These are phyloP conservation scores for Oenanthe oenanthe DNA, from an alignment of 2,113 vertebrate species.

Conservation along the genomic window DNA sequence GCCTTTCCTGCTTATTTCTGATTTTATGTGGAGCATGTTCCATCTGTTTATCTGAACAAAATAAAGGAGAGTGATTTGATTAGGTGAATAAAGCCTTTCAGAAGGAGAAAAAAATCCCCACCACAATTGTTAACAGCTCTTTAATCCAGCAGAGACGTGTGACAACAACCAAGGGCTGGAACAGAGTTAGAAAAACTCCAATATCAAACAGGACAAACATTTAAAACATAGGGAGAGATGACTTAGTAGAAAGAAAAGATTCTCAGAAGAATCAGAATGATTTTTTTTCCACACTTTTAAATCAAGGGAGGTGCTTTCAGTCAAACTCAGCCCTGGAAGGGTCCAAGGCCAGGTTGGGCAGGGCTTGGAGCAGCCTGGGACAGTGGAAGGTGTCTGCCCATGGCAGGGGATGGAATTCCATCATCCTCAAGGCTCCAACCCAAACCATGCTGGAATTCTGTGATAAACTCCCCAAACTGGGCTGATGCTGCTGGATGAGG, in stretches of 20 bases:
- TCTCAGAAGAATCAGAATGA: not conserved
- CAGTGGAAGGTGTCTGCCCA: rapidly evolving
- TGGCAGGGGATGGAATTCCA: not conserved
- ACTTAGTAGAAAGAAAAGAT: not conserved
- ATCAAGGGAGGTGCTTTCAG: not conserved
- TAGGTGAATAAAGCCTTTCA: constrained; percentile 15
- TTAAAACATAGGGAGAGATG: not conserved
- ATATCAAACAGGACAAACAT: not conserved
- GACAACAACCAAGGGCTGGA: not conserved
- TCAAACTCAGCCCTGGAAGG: not conserved
- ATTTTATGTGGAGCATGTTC: not conserved
- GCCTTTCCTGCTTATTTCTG: not conserved
- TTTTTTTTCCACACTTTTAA: not conserved
- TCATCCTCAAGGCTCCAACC: not conserved
- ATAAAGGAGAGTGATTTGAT: constrained; percentile 5
- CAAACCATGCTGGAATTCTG: not conserved
- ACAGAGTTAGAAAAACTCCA: not conserved
- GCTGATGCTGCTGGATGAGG: not conserved
- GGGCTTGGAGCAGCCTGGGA: not conserved
- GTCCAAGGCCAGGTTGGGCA: rapidly evolving
- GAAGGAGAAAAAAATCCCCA: not conserved
- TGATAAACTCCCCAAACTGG: not conserved
- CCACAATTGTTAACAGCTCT: not conserved
- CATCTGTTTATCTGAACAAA: constrained; percentile 19
- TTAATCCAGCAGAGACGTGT: not conserved